These are phyloP conservation scores for Penelope pileata DNA, from an alignment of 2,113 vertebrate genomes.

Conservation along the genomic window DNA sequence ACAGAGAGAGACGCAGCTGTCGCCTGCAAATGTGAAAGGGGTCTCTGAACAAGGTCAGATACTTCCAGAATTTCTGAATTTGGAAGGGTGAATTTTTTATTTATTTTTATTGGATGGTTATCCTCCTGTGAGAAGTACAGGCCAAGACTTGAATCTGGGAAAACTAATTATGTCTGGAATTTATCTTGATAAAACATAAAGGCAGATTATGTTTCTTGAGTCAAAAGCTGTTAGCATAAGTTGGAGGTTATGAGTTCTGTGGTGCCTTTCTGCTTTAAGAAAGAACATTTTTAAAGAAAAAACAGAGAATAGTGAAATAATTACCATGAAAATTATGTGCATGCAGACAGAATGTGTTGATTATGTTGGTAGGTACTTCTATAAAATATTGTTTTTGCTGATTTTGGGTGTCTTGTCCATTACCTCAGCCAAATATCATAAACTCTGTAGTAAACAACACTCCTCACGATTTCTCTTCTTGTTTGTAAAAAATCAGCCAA, in stretches of 20 bases:
- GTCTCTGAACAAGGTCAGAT: background rate
- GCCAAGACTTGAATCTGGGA: constrained; percentile 14
- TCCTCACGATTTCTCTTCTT: background rate
- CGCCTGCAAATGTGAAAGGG: background rate
- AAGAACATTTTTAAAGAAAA: background rate
- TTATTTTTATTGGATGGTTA: constrained; percentile 42
- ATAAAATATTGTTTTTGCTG: background rate
- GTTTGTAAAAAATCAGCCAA: background rate
- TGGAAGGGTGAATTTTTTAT: constrained; percentile 26
- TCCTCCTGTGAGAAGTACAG: constrained; percentile 8
- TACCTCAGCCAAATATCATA: background rate
- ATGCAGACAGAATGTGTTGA: background rate
- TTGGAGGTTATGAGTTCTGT: constrained; percentile 4
- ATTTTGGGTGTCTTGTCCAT: background rate
- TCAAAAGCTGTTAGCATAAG: constrained; percentile 4
- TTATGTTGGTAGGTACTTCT: background rate
- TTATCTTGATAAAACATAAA: constrained; percentile 54
- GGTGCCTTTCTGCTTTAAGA: background rate
- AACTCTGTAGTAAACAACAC: background rate
- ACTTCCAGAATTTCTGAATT: background rate
- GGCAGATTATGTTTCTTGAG: constrained; percentile 19
- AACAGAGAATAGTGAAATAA: background rate
- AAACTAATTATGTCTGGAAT: constrained; percentile 47
- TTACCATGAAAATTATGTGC: background rate
- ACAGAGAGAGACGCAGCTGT: background rate